Conservation (phyloP, 2,797 vertebrate genomes). For the Anguilla marmorata region DNA sequence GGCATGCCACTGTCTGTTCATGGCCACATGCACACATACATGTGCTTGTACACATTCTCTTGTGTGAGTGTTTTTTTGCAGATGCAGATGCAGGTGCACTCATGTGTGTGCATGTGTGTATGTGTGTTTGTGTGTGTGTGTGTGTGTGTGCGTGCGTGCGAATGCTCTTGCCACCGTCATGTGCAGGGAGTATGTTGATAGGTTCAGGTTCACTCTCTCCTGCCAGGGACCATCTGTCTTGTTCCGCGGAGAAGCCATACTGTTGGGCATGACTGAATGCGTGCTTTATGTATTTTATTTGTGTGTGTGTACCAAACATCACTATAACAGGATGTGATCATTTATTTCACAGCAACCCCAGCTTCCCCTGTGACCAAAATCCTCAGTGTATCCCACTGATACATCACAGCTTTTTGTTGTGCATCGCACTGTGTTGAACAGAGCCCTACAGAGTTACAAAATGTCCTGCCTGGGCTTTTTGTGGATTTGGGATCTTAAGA, state of each 20-base stretch:
- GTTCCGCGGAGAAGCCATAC: not conserved
- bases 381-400: not conserved
- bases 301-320: slow-evolving; percentile 35
- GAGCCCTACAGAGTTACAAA: not conserved
- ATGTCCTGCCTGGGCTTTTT: not conserved
- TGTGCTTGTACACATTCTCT: no score
- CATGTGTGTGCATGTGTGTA: no score
- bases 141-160: not conserved
- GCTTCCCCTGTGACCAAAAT: not conserved
- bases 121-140: not conserved
- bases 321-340: slow-evolving; percentile 35
- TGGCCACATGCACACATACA: not conserved
- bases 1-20: no score
- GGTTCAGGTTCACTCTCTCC: not conserved
- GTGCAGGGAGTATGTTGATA: not conserved
- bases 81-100: no score
- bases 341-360: not conserved
- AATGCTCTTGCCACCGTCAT: not conserved
- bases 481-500: not conserved
- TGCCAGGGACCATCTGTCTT: slow-evolving; percentile 12
- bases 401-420: not conserved
- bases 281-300: slow-evolving; percentile 2
- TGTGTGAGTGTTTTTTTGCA: not conserved
- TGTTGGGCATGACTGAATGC: not conserved
- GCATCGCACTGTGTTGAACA: not conserved